Base-by-base conservation (phyloP, 2,888 invertebrate genomes). In the Pyrrhosoma nymphula region DNA sequence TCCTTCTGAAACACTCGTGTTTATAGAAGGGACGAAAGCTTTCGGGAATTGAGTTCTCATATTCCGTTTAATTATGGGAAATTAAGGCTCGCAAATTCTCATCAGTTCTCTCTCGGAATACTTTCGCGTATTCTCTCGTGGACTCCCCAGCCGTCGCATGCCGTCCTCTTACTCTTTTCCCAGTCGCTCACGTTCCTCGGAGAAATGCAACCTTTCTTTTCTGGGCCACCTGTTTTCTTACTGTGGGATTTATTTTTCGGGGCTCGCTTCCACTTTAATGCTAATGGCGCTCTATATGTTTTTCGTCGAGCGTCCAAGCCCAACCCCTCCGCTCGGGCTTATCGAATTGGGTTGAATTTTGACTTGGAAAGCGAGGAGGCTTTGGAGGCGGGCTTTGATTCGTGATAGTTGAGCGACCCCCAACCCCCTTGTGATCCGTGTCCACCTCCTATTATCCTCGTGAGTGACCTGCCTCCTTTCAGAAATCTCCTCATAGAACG, bases 151-250 rank as follows among this genome's bases (percentile, higher is more conserved):
- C 23, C 69, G 23, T 69, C 69, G 26, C 18, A 0, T 16, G 30
- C 82, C 14, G 0, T 0, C 35, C 60, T 60, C 82, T 12, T 30
- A n/a, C 26, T 16, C 82, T 16, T 35, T 82, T 6, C 18, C 82
- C 82, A 82, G 14, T 35, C 35, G 82, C 82, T 82, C 82, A 14
- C 82, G 16, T 82, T 82, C 30, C 35, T 82, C 69, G 30, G 82
- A 35, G 30, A 82, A 30, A 35, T 14, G 35, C 35, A 82, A 26
- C 35, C 82, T 82, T 35, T 82, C 82, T 82, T 82, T 82, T 82
- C 82, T 82, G 82, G 82, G 82, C 30, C 82, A 35, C 82, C 82
- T 82, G 82, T 82, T 82, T 82, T 75, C 82, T 12, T 82, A 82
- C 35, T 82, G 82, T 82, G 82, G 82, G 35, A 35, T 82, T 82